A percentile compares a stretch with the other conserved stretches of the same genome.
These are phyloP conservation scores for Seira ritae DNA, from an alignment of 2,888 invertebrate genomes.

Conservation along the genomic window DNA sequence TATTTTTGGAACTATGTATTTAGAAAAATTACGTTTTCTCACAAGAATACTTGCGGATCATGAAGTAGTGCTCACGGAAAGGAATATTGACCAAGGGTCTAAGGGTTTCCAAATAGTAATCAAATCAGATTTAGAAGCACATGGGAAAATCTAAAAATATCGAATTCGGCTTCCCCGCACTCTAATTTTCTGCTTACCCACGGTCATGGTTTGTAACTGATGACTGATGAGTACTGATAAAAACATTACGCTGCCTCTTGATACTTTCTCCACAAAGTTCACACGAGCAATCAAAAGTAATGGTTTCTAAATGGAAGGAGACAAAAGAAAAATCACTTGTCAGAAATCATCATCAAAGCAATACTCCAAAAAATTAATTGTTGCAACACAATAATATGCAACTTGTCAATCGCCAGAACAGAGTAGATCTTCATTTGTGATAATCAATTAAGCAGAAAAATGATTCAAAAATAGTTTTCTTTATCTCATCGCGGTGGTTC, in stretches of 20 bases:
- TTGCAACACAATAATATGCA: background rate
- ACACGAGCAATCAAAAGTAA: background rate
- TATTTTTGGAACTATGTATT: no score
- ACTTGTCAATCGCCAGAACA: no score
- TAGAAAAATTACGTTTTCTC: no score
- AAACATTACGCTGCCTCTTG: no score
- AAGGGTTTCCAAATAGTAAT: background rate
- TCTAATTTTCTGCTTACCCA: background rate
- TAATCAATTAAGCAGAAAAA: background rate
- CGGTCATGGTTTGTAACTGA: background rate
- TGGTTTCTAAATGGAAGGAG: background rate
- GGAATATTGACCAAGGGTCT: no score
- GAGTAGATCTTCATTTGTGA: background rate
- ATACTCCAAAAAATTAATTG: background rate
- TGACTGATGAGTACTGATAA: no score
- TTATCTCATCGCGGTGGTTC: no score
- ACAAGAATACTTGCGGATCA: no score
- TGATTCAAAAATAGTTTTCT: background rate
- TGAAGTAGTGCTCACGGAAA: no score
- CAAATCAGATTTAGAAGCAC: background rate
- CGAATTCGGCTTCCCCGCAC: background rate
- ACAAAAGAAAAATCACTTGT: constrained; percentile 26
- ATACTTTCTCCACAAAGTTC: background rate
- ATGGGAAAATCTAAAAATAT: background rate
- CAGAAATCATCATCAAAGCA: constrained; percentile 19